These are phyloP conservation scores for Prolemur simus DNA, from an alignment of 2,113 vertebrate genomes.

Conservation along the genomic window DNA sequence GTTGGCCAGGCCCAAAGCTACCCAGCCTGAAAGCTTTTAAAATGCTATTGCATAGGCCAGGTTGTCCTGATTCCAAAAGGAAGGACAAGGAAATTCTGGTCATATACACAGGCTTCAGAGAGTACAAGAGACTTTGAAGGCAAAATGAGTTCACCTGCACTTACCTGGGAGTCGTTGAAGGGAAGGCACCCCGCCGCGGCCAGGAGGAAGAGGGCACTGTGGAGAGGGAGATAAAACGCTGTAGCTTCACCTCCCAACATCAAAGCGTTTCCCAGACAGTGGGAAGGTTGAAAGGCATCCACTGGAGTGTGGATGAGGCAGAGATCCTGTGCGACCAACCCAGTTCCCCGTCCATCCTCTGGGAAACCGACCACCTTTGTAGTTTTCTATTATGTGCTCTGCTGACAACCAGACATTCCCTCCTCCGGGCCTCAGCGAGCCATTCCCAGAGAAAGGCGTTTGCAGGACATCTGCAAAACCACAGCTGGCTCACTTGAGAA, in stretches of 20 bases:
- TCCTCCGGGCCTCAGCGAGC: neutral
- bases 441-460: neutral
- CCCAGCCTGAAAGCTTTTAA: neutral
- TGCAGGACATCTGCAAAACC: neutral
- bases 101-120: neutral
- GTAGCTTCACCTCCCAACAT: neutral
- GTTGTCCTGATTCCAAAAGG: neutral
- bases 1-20: neutral
- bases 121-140: neutral
- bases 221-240: conserved; percentile 3
- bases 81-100: neutral
- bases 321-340: neutral
- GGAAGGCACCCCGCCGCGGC: conserved; percentile 89
- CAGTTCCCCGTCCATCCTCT: neutral
- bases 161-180: conserved; percentile 90
- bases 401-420: neutral
- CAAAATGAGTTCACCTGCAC: neutral
- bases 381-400: neutral
- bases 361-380: fast-evolving
- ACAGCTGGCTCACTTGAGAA: neutral
- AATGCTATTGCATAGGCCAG: neutral
- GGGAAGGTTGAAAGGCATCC: neutral
- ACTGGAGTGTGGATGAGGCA: too few relatives aligned
- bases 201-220: conserved; percentile 88
- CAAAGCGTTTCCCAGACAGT: neutral